phyloP scores from a whole-genome alignment of 2,113 vertebrate genomes.

The Catharus fuscescens region DNA sequence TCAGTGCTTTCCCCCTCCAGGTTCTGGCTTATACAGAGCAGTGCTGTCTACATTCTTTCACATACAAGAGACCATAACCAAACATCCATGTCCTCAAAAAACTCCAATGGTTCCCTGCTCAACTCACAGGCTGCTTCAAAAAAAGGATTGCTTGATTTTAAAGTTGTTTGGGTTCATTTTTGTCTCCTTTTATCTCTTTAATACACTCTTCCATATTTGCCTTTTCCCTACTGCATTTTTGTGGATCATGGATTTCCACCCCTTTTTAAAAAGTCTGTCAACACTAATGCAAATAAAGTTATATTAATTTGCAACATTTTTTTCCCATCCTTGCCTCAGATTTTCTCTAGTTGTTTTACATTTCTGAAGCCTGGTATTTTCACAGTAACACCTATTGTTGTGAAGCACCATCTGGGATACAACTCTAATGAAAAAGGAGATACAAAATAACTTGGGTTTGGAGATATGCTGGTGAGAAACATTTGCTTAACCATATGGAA shows the following conservation, averaged over 20 bases:
- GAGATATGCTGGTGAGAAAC: conserved; percentile 55
- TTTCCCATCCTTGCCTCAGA: not conserved
- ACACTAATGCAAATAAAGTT: not conserved
- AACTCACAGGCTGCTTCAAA: not conserved
- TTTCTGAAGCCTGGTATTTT: conserved; percentile 58
- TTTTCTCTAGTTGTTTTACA: conserved; percentile 45
- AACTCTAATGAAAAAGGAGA: conserved; percentile 51
- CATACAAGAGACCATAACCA: not conserved
- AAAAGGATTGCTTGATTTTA: not conserved
- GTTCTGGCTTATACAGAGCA: not conserved
- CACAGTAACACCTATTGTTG: conserved; percentile 61
- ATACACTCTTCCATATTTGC: not conserved
- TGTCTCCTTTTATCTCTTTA: not conserved
- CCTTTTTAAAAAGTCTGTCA: not conserved
- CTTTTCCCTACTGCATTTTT: not conserved
- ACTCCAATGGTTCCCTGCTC: not conserved
- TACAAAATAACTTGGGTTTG: conserved; percentile 53
- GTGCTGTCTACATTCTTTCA: not conserved
- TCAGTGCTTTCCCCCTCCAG: not conserved
- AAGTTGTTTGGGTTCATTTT: not conserved
- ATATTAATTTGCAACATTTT: not conserved
- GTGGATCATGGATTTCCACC: not conserved
- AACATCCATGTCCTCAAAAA: not conserved
- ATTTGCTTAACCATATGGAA: conserved; percentile 66
- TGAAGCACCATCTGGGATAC: conserved; percentile 59